Base-by-base conservation (phyloP, 2,797 vertebrate species). In the Amblyraja radiata region DNA sequence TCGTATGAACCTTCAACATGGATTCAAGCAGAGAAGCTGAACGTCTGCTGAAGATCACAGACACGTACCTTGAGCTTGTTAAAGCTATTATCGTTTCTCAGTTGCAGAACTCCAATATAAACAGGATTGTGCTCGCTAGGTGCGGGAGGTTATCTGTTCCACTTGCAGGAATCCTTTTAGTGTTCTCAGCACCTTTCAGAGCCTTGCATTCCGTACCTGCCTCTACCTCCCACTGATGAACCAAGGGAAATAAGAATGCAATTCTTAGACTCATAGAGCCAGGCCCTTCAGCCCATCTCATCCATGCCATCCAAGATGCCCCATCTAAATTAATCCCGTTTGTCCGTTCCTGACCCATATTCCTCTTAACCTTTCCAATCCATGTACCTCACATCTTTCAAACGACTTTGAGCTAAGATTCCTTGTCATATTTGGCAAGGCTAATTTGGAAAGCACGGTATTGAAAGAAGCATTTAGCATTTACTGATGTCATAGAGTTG, bases 151-250 rank as follows among this genome's bases (percentile, higher is more conserved):
- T 36, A 65, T 36, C 16, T 58, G 10, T 21, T 39, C 5, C n/a
- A 63, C 23, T 88, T 88, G 14, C 84, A 68, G 63, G 16, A 68
- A 88, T 18, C 63, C 32, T 88, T 88, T 21, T 6, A 14, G 77
- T 9, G 3, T 78, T 6, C 32, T 78, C 28, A 36, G 54, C 18
- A 6, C 81, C n/a, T 88, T 63, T 65, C 63, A 18, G 6, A 65
- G 32, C n/a, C 36, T 88, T 88, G 32, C 84, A 68, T 68, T 88
- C 84, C 32, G 84, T 88, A 68, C 84, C 84, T 88, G n/a, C 61
- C 84, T 88, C 14, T 36, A 88, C 83, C 83, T 86, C 28, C n/a
- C 18, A 36, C 61, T 14, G 28, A 32, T 14, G 63, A 32, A 32
- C 21, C n/a, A 68, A 68, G 63, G n/a, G 61, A 65, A 32, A 11